These are phyloP conservation scores for Temnothorax nylanderi DNA, from an alignment of 1,140 invertebrate genomes.

Conservation along the genomic window DNA sequence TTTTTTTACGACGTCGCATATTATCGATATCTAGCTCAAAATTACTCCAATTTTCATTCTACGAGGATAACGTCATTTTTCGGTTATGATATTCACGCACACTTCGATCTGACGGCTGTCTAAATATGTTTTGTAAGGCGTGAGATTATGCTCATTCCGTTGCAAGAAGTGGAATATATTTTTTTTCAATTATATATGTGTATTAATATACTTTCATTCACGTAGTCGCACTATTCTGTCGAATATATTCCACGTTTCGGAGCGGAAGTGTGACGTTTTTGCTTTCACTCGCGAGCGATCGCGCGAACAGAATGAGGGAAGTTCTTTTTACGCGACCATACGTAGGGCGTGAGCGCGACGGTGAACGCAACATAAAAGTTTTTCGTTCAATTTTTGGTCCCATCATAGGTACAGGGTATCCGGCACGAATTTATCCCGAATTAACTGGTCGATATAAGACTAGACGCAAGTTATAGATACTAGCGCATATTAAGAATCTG, in stretches of 20 bases:
- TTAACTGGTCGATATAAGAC: conserved; percentile 69
- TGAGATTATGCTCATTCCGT: conserved; percentile 34
- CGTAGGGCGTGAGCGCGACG: conserved; percentile 72
- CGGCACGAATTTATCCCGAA: conserved; percentile 67
- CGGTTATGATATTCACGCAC: conserved; percentile 46
- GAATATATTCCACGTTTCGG: conserved; percentile 41
- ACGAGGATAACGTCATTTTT: conserved; percentile 32
- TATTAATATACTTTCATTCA: conserved; percentile 34
- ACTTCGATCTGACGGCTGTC: conserved; percentile 10
- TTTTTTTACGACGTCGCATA: conserved; percentile 7
- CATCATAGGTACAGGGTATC: conserved; percentile 82
- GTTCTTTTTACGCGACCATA: conserved; percentile 62
- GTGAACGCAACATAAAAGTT: conserved; percentile 79
- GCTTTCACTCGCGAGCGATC: conserved; percentile 57
- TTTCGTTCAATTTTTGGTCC: conserved; percentile 83
- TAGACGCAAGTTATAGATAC: conserved; percentile 53
- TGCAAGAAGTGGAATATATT: conserved; percentile 19
- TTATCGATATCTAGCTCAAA: conserved; percentile 34
- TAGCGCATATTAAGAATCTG: conserved; percentile 48
- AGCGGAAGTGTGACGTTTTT: conserved; percentile 14
- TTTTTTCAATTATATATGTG: conserved; percentile 19
- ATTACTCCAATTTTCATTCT: conserved; percentile 31
- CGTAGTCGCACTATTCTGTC: conserved; percentile 15
- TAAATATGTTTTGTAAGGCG: conserved; percentile 43
- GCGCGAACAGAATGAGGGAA: conserved; percentile 65